phyloP scores from a whole-genome alignment of 2,797 vertebrate genomes.

The Platyrinchus mystaceus region DNA sequence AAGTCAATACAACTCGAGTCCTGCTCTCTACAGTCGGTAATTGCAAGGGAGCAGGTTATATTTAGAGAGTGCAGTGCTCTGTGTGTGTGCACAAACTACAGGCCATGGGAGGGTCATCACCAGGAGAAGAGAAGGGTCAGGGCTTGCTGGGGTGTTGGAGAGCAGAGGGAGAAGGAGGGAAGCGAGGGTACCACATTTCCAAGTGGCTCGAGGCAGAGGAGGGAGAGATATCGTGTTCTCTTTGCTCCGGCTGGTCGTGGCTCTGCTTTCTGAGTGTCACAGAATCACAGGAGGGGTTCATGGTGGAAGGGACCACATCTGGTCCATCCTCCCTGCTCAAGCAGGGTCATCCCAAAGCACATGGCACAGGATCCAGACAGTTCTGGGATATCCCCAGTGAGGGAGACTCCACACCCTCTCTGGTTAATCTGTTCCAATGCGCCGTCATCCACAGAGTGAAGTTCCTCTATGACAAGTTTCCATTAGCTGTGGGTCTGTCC shows the following conservation, averaged over 20 bases:
- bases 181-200: fast-evolving
- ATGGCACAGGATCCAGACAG: neutral
- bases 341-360: neutral
- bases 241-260: neutral
- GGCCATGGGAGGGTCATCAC: neutral
- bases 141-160: neutral
- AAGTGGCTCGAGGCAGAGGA: fast-evolving
- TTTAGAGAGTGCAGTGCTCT: neutral
- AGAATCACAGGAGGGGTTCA: neutral
- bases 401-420: neutral
- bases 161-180: neutral
- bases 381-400: neutral
- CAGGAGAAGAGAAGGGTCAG: neutral
- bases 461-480: neutral
- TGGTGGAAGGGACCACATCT: neutral
- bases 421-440: neutral
- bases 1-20: slow-evolving; percentile 73
- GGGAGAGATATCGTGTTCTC: fast-evolving
- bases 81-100: neutral
- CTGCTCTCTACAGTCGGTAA: slow-evolving; percentile 48
- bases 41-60: slow-evolving; percentile 44
- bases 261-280: neutral
- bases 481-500: too few species aligned
- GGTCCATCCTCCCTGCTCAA: neutral
- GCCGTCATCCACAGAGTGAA: neutral